Conservation (phyloP, 2,888 invertebrate species). For the Euclidia mi region DNA sequence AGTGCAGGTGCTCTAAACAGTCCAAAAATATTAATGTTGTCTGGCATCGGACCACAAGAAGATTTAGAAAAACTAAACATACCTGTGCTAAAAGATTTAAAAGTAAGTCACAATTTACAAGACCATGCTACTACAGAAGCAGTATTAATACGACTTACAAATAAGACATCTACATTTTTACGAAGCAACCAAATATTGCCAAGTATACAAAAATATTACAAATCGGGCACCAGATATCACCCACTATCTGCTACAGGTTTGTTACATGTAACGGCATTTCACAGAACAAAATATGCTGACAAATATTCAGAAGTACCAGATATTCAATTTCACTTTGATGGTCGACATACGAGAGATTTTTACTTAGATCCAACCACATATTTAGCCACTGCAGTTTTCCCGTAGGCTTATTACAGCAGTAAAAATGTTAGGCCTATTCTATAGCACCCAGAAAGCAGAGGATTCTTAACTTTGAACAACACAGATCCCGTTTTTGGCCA, state of each 20-base stretch:
- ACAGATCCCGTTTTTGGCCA: conserved; percentile 92
- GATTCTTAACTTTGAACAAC: conserved; percentile 90
- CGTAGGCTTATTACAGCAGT: conserved; percentile 91
- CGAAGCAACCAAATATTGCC: conserved; percentile 68
- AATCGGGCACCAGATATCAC: conserved; percentile 68
- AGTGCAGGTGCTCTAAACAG: conserved; percentile 90
- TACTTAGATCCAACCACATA: conserved; percentile 88
- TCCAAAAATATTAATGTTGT: conserved; percentile 91
- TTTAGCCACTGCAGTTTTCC: conserved; percentile 78
- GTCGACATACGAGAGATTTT: conserved; percentile 87
- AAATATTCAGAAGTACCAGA: conserved; percentile 89
- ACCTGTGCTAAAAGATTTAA: conserved; percentile 89
- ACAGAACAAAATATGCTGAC: conserved; percentile 88
- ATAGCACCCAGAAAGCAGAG: conserved; percentile 90
- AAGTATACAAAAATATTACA: conserved; percentile 76
- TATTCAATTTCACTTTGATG: conserved; percentile 91
- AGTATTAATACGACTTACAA: conserved; percentile 87
- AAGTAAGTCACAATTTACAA: conserved; percentile 93
- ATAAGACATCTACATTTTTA: conserved; percentile 84
- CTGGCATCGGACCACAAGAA: conserved; percentile 91
- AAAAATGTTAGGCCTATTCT: conserved; percentile 91
- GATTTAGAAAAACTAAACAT: conserved; percentile 84
- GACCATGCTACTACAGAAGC: conserved; percentile 91
- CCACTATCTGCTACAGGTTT: conserved; percentile 89
- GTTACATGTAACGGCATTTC: conserved; percentile 89